Evolutionary conservation across 2,797 vertebrate species (phyloP), one percentile per base, ranked within the genome.

Genomic region (Argyrosomus regius): DNA sequence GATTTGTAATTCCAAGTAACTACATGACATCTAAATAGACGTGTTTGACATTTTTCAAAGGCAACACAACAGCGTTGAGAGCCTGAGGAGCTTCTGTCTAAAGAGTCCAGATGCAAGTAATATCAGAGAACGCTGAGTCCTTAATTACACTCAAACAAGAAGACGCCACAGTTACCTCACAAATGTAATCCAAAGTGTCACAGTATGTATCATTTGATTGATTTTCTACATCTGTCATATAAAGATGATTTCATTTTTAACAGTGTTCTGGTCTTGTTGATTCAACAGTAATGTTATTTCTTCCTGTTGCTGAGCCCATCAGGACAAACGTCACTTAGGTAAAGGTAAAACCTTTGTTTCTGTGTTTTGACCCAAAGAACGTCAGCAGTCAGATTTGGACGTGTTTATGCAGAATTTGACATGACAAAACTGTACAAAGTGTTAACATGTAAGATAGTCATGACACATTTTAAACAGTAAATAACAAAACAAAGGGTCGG

Each of bases 351-450:
- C 43, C 39, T 6, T 41, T 8, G 5, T 56, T 20, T 1, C 45
- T 58, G 26, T 57, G 26, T 24, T 49, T 28, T n/a, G 22, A 24
- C 35, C 17, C 41, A 48, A 22, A 16, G 12, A 6, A 57, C 24
- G 14, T 39, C 28, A n/a, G 7, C 14, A 63, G 20, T 26, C 3
- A 39, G 26, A 20, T 46, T 56, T 35, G 26, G 1, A 31, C 1
- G 5, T 35, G 8, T 64, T 64, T 63, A 54, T 63, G 26, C 41
- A 74, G 41, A 20, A 64, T 18, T 64, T 50, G 16, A 59, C n/a
- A 48, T 1, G 14, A 49, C 3, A 57, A 14, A 62, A 24, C 22
- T 8, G 12, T 49, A 71, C 56, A 35, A 28, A 24, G 9, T 3
- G 4, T 43, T 13, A 7, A 67, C 35, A 69, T 16, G 6, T 28